Evolutionary conservation across 2,797 vertebrate genomes (phyloP).

Genomic region (Pseudochirops corinnae): DNA sequence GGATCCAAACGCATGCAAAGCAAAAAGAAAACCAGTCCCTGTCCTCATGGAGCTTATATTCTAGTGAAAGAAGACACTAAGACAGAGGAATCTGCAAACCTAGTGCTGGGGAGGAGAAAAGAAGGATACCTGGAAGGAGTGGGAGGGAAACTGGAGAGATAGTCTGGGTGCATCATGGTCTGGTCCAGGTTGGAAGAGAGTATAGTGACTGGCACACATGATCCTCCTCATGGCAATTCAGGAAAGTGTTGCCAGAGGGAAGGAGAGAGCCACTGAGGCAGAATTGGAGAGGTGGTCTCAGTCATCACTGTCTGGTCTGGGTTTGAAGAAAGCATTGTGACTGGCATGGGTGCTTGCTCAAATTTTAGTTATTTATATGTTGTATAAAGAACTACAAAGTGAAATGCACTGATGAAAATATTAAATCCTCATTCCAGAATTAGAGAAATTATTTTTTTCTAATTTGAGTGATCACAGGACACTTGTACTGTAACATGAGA

Average conservation of each 20-base stretch:
- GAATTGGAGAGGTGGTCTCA: background rate
- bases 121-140: background rate
- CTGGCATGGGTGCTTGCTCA: background rate
- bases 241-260: background rate
- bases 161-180: background rate
- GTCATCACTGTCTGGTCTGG: background rate
- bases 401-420: slow-evolving; percentile 39
- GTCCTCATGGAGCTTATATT: background rate
- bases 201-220: background rate
- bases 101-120: background rate
- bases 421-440: slow-evolving; percentile 31
- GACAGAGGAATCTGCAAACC: background rate
- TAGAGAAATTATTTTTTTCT: slow-evolving; percentile 45
- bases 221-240: background rate
- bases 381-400: slow-evolving; percentile 35
- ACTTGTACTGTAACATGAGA: slow-evolving; percentile 49
- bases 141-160: background rate
- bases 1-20: background rate
- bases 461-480: slow-evolving; percentile 51
- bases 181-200: background rate
- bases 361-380: slow-evolving; percentile 36
- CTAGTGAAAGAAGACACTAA: background rate
- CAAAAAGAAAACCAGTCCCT: background rate
- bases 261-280: background rate
- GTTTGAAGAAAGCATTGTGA: background rate